These are phyloP conservation scores for Eudemis profundana DNA, from an alignment of 2,888 invertebrate species.

Conservation along the genomic window DNA sequence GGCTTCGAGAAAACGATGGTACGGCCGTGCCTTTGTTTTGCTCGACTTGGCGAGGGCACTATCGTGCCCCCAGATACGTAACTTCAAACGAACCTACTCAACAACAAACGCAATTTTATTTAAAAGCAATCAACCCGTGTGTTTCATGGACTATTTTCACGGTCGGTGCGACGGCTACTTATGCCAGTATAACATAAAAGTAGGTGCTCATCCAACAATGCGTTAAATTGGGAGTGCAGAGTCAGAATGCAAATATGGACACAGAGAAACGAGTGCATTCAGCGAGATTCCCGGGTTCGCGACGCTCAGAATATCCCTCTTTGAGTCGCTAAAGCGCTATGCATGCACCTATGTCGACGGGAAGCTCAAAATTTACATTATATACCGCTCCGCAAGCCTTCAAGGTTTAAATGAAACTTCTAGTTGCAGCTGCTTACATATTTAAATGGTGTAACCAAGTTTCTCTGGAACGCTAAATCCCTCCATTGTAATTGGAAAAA, in stretches of 20 bases:
- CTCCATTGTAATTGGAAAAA: no score
- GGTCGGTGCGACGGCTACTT: conserved; percentile 2
- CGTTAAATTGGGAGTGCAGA: conserved; percentile 63
- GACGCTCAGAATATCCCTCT: conserved; percentile 46
- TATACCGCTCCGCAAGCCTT: conserved; percentile 34
- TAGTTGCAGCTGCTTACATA: conserved; percentile 6
- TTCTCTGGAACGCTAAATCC: background rate
- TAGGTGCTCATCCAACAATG: conserved; percentile 58
- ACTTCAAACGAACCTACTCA: no score
- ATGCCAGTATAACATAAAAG: conserved; percentile 5
- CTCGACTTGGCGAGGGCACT: no score
- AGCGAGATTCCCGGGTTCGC: conserved; percentile 49
- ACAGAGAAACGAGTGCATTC: conserved; percentile 58
- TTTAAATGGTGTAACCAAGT: background rate
- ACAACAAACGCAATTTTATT: no score
- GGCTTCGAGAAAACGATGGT: no score
- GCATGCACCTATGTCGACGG: conserved; percentile 44
- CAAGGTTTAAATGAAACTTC: conserved; percentile 38
- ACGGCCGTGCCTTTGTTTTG: no score
- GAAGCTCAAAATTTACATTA: conserved; percentile 47
- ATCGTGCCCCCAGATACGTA: no score
- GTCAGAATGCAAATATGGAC: conserved; percentile 64
- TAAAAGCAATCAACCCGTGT: no score
- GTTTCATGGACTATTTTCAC: no score
- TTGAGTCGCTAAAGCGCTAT: conserved; percentile 45